phyloP scores from a whole-genome alignment of 2,888 invertebrate genomes.

The Pachymerium ferrugineum region DNA sequence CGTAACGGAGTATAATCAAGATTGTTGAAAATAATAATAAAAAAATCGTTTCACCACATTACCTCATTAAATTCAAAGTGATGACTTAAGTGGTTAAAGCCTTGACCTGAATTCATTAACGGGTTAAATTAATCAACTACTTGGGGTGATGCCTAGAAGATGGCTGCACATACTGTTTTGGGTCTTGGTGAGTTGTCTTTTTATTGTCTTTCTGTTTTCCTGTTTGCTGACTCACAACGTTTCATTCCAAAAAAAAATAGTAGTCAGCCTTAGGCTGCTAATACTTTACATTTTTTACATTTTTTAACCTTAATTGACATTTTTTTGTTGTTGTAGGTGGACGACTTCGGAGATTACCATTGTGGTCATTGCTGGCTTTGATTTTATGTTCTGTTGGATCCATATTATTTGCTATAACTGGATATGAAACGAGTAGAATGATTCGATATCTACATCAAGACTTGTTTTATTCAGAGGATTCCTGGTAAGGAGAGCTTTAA shows the following conservation, averaged over 20 bases:
- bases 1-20: too few relatives aligned
- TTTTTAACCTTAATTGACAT: not conserved
- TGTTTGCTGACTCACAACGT: not conserved
- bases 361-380: not conserved
- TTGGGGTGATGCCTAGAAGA: not conserved
- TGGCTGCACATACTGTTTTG: constrained; percentile 16
- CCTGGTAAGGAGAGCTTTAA: not conserved
- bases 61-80: not conserved
- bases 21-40: too few relatives aligned
- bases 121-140: not conserved
- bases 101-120: constrained; percentile 17
- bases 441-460: not conserved
- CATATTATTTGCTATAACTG: not conserved
- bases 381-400: not conserved
- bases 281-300: not conserved
- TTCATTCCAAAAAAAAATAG: not conserved
- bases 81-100: not conserved
- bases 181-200: not conserved
- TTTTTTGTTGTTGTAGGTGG: constrained; percentile 1
- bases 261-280: not conserved
- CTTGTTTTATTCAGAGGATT: not conserved
- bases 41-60: not conserved
- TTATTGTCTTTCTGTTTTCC: too few relatives aligned
- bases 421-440: not conserved
- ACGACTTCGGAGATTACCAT: not conserved